Evolutionary conservation across 2,113 vertebrate species (phyloP).

Genomic region (Phaethon lepturus): DNA sequence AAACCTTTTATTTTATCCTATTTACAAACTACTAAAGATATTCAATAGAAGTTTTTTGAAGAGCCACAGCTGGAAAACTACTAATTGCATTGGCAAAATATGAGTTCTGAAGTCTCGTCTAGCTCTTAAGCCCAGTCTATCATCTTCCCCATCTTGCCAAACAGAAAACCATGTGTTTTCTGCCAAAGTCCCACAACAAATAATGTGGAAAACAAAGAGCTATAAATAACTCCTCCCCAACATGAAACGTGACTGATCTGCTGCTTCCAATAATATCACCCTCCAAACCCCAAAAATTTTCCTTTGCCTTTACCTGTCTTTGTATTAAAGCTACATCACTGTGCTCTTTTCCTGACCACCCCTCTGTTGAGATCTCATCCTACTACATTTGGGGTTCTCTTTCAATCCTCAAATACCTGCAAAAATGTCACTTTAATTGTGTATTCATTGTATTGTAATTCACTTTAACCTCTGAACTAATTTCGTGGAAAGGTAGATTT

Average conservation of each 20-base stretch:
- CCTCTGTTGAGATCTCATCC: neutral
- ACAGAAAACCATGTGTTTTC: conserved; percentile 45
- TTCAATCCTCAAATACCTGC: neutral
- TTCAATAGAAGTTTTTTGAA: neutral
- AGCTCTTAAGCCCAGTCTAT: neutral
- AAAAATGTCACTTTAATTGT: neutral
- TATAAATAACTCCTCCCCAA: conserved; percentile 44
- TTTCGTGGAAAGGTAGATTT: neutral
- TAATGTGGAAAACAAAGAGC: conserved; percentile 36
- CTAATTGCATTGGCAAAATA: neutral
- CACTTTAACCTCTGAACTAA: neutral
- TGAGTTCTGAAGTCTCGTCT: neutral
- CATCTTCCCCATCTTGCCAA: neutral
- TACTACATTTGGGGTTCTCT: neutral
- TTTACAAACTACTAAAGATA: neutral
- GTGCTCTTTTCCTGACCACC: neutral
- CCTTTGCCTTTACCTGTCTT: neutral
- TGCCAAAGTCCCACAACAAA: conserved; percentile 19
- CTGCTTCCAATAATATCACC: neutral
- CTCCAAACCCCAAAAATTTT: neutral
- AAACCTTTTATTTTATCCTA: neutral
- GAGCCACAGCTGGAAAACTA: neutral
- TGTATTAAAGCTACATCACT: neutral
- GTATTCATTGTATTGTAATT: too few relatives aligned
- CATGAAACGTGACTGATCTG: conserved; percentile 14